phyloP scores from a whole-genome alignment of 2,797 vertebrate genomes.

The Manis crassicaudata region DNA sequence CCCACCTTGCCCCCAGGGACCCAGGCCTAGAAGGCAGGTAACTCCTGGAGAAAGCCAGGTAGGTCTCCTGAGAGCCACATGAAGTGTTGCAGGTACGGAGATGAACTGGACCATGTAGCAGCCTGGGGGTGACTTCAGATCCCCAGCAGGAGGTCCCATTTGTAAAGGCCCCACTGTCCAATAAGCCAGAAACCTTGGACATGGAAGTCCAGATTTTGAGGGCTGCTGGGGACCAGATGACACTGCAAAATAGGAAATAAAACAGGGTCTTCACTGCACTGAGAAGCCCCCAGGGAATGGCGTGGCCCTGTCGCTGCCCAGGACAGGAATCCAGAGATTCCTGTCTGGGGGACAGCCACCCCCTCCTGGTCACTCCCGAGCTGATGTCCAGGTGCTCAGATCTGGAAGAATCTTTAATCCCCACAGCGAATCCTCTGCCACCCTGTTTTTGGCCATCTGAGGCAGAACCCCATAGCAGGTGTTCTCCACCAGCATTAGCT shows the following conservation, averaged over 20 bases:
- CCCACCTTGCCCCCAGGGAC: neutral
- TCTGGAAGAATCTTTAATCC: neutral
- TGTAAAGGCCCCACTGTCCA: neutral
- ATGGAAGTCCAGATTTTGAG: neutral
- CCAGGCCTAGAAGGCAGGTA: neutral
- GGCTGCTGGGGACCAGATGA: neutral
- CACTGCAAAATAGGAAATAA: neutral
- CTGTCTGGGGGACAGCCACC: neutral
- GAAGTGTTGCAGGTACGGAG: fast-evolving
- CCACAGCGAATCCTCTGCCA: neutral
- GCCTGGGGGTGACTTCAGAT: neutral
- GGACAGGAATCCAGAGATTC: neutral
- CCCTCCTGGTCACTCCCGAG: neutral
- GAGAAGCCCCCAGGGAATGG: neutral
- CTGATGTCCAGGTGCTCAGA: neutral
- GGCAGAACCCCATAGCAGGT: neutral
- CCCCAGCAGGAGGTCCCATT: neutral
- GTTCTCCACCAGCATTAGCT: neutral
- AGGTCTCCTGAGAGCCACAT: neutral
- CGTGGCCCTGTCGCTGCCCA: neutral
- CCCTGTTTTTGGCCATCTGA: neutral
- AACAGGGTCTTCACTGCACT: neutral
- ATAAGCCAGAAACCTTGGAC: neutral
- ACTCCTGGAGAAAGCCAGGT: neutral
- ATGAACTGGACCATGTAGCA: neutral